Evolutionary conservation across 23 tunicate species (phyloP), one percentile per base, ranked within the genome.

Genomic region (Halocynthia roretzi): DNA sequence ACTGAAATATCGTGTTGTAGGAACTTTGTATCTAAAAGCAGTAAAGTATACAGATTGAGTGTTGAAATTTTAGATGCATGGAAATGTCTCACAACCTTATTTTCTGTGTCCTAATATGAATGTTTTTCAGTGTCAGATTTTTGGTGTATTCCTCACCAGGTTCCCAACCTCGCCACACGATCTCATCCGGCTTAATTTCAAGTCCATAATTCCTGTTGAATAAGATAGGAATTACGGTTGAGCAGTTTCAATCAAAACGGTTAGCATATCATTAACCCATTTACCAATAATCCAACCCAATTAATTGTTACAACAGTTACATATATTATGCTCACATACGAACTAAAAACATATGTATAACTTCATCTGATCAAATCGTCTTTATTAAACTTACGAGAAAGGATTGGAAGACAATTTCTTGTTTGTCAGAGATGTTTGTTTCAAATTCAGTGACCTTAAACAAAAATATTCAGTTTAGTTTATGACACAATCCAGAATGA

Each of bases 141-240:
- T 77, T 82, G 31, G 87, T 86, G 69, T 92, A 86, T 86, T 92
- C 98, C 62, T 86, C 92, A 21, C 98, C 98, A 64, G 86, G 85
- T 58, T 82, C 87, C 98, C 98, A 92, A 9, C 86, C 85, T 71
- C 76, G 72, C 98, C 98, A 92, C 53, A 86, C 56, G 48, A 92
- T 51, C 54, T 86, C 87, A 60, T 82, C 87, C 15, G 98, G 98
- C 51, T 64, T 83, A 6, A 92, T 63, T 78, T 92, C 92, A 22
- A 92, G 54, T 21, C 98, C 98, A 54, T 82, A 67, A 19, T 72
- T 67, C 68, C 98, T 92, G 50, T 11, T 19, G 2, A 49, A 58
- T 19, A n/a, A 11, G 12, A 11, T 72, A 40, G 2, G n/a, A 50
- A 17, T 20, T 12, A 5, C 4, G 5, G 5, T 15, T 0, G n/a